Evolutionary conservation across 2,888 invertebrate genomes (phyloP), one percentile per base, ranked within the genome.

Genomic region (Pseudanteris insignis): DNA sequence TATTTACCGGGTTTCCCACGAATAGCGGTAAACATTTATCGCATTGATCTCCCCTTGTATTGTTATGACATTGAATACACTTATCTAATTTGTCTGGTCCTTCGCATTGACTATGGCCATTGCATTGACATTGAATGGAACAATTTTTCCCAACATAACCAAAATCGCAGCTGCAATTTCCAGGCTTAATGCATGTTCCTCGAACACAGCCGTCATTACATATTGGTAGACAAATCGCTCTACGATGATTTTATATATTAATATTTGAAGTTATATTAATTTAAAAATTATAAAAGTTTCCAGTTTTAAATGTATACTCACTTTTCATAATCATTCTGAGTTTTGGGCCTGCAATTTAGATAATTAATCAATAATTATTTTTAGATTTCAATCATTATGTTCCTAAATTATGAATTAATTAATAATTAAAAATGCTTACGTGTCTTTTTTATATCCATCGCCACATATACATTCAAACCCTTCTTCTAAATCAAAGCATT

Each of bases 131-230:
- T 80, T 94, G 92, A 63, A 92, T 92, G 69, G 92, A 92, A 79
- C 96, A 97, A 82, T 95, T 94, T 67, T 89, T 88, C 44, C 96
- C 96, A 13, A 96, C 94, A 80, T 92, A 96, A 51, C 96, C 96
- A 82, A 97, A 96, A 82, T 94, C 89, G 77, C 96, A 96, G 63
- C 87, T 85, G 74, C 96, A 95, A 55, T 87, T 85, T 74, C 92
- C 87, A 40, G 94, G 94, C 70, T 89, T 88, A 11, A 91, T 83
- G 78, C 94, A 95, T 10, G 84, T 85, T 65, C 94, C 95, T 73
- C 92, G 86, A 29, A 93, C 91, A 81, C 94, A 94, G 41, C 93
- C 92, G 81, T 91, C 89, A 14, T 86, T 83, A 81, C 93, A 94
- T 70, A 91, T 89, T 0, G 92, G 92, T 66, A 88, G 85, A 80